phyloP scores from a whole-genome alignment of 2,888 invertebrate genomes.

The Eupeodes luniger region DNA sequence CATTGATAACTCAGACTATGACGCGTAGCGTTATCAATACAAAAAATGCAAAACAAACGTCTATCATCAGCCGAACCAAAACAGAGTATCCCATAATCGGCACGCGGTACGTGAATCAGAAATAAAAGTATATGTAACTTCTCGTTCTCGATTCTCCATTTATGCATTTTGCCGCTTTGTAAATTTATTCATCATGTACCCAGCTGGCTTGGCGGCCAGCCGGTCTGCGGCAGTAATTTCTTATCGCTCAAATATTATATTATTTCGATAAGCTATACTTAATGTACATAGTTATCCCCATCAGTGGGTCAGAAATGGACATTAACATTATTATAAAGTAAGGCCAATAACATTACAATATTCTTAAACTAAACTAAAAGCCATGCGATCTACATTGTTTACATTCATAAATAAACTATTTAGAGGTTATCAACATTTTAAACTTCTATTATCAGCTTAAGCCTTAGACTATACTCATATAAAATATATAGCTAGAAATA shows the following conservation, averaged over 20 bases:
- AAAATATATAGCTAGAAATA: no score
- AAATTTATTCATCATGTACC: constrained; percentile 29
- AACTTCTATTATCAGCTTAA: no score
- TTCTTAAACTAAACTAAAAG: background rate
- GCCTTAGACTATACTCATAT: no score
- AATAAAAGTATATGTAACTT: background rate
- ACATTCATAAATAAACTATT: background rate
- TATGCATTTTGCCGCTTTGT: constrained; percentile 33
- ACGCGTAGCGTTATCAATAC: background rate
- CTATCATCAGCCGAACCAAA: background rate
- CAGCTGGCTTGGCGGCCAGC: constrained; percentile 41
- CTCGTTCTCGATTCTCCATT: background rate
- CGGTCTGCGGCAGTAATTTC: background rate
- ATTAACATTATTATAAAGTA: background rate
- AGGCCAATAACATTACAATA: constrained; percentile 1
- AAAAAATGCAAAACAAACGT: background rate
- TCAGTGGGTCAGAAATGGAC: constrained; percentile 42
- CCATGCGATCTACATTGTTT: constrained; percentile 27
- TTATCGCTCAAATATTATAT: constrained; percentile 30
- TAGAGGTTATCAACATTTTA: constrained; percentile 36
- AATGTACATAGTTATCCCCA: background rate
- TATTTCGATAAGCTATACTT: constrained; percentile 14
- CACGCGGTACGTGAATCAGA: constrained; percentile 46
- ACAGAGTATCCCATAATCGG: background rate
- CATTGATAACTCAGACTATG: background rate